Conservation (phyloP, 2,888 invertebrate species). For the Saturnia japonica region DNA sequence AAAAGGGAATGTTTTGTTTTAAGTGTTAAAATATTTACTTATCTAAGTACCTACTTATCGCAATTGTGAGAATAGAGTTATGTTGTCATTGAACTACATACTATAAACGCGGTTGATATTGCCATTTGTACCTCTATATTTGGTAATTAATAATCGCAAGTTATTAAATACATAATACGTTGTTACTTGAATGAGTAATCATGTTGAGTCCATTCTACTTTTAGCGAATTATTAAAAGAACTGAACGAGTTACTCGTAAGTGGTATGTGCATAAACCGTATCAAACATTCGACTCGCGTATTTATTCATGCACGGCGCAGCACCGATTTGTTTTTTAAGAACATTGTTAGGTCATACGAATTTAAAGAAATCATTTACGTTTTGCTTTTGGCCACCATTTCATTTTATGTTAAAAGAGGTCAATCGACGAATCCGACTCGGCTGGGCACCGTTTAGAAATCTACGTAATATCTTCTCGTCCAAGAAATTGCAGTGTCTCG, state of each 20-base stretch:
- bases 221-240: conserved; percentile 19
- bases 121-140: background rate
- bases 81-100: conserved; percentile 8
- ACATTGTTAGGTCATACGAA: background rate
- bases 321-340: background rate
- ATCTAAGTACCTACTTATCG: conserved; percentile 25
- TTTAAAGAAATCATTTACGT: no score
- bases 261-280: conserved; percentile 40
- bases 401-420: no score
- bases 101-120: background rate
- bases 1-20: background rate
- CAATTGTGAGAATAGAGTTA: conserved; percentile 5
- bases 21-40: background rate
- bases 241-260: conserved; percentile 31
- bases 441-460: no score
- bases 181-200: background rate
- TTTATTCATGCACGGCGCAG: conserved; percentile 34
- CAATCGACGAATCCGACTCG: no score
- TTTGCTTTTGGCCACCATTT: no score
- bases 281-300: conserved; percentile 44
- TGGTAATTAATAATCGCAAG: conserved; percentile 3
- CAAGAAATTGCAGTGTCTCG: no score
- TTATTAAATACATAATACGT: background rate
- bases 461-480: no score
- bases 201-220: background rate